Evolutionary conservation across 2,797 vertebrate species (phyloP), one percentile per base, ranked within the genome.

Genomic region (Pteronotus mesoamericanus): DNA sequence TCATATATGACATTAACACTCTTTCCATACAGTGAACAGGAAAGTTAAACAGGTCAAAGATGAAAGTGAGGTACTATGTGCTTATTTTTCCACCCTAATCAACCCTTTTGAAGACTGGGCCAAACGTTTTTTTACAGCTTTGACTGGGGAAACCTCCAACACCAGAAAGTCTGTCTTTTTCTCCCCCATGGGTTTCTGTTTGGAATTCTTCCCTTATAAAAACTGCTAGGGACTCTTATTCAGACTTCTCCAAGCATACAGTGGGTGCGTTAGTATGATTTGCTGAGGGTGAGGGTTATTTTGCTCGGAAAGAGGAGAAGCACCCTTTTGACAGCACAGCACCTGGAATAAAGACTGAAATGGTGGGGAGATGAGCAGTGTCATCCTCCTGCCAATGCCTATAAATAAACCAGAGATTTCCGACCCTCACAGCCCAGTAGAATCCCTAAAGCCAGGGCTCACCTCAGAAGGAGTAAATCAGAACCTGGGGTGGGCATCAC

Each of bases 31-130:
- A 72, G 12, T 79, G 74, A 86, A 89, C 19, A 66, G 69, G 16
- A 89, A 96, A 97, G 95, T 26, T 8, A 68, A 42, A 72, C 72
- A 85, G 42, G 44, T 91, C 88, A 87, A 91, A 92, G 51, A 72
- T 44, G 29, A 89, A 97, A 72, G 71, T 82, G 26, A 72, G 3
- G 22, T 11, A 53, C 75, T 34, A 69, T 2, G 51, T 79, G 24
- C 3, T 57, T 61, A 18, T 37, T 34, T 78, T 94, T 57, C n/a
- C 55, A 68, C 61, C 72, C 84, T 87, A 29, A n/a, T 77, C 46
- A 91, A 22, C 78, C 3, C 32, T 79, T 82, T 88, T 64, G 32
- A 75, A 95, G 88, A 89, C 57, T 46, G 71, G 42, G 48, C 29
- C 44, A 59, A 75, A 86, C 64, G 19, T n/a, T 46, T 78, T 68